A percentile compares a stretch with the other conserved stretches of the same genome.
Conservation (phyloP, 2,797 vertebrate genomes). For the Allobates femoralis region DNA sequence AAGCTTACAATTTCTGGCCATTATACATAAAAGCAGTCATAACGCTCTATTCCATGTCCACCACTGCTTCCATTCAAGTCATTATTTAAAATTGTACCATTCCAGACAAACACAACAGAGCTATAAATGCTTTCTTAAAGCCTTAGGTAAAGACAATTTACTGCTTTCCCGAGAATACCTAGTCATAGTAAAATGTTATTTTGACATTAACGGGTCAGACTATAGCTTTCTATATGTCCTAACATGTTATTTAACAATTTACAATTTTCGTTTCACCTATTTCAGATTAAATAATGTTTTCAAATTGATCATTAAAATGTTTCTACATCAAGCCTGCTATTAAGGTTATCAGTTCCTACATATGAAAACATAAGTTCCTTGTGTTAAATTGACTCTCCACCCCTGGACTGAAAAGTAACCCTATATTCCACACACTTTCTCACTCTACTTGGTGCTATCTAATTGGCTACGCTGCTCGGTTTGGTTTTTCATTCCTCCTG, state of each 20-base stretch:
- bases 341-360: neutral
- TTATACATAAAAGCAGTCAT: conserved; percentile 34
- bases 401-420: too few species aligned
- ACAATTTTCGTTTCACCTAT: neutral
- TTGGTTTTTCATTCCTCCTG: too few species aligned
- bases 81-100: conserved; percentile 46
- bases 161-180: conserved; percentile 26
- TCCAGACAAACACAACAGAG: conserved; percentile 11
- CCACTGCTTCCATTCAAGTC: conserved; percentile 5
- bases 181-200: conserved; percentile 29
- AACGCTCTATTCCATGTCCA: neutral
- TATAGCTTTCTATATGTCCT: neutral
- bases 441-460: too few species aligned
- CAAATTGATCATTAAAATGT: conserved; percentile 15
- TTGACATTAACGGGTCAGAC: conserved; percentile 3
- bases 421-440: too few species aligned
- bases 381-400: too few species aligned
- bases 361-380: neutral
- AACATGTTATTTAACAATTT: conserved; percentile 13
- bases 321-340: neutral
- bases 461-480: too few species aligned
- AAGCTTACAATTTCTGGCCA: conserved; percentile 33
- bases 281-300: neutral
- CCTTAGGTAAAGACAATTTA: conserved; percentile 2
- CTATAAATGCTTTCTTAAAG: neutral